Conservation (phyloP, 2,888 invertebrate genomes). For the Mystacides longicornis region DNA sequence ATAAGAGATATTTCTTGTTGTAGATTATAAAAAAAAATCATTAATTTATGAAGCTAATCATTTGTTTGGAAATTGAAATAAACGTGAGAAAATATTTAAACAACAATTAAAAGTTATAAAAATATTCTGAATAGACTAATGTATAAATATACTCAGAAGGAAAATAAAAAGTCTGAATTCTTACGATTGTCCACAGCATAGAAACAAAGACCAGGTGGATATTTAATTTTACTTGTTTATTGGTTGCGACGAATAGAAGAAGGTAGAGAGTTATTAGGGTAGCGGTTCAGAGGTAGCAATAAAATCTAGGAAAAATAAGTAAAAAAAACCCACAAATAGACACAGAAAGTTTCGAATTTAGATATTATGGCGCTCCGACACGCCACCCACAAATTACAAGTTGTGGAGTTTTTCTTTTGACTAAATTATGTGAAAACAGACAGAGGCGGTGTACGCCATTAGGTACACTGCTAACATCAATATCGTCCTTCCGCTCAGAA, state of each 20-base stretch:
- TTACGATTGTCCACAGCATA: no score
- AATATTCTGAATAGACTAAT: no score
- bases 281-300: constrained; percentile 14
- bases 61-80: no score
- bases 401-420: constrained; percentile 6
- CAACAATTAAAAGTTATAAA: no score
- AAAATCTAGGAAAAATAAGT: constrained; percentile 15
- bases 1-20: no score
- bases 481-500: no score
- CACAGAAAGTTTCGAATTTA: constrained; percentile 9
- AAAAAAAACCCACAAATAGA: not conserved
- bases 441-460: constrained; percentile 8
- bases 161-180: no score
- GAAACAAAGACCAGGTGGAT: constrained; percentile 10
- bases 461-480: no score
- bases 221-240: constrained; percentile 20
- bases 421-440: constrained; percentile 14
- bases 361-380: constrained; percentile 12
- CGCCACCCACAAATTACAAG: constrained; percentile 16
- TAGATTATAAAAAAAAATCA: no score
- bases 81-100: no score
- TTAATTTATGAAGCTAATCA: no score
- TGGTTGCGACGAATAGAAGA: constrained; percentile 18
- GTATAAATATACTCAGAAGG: no score
- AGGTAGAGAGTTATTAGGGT: not conserved